Evolutionary conservation across 2,888 invertebrate species (phyloP).

Genomic region (Netelia inedita): DNA sequence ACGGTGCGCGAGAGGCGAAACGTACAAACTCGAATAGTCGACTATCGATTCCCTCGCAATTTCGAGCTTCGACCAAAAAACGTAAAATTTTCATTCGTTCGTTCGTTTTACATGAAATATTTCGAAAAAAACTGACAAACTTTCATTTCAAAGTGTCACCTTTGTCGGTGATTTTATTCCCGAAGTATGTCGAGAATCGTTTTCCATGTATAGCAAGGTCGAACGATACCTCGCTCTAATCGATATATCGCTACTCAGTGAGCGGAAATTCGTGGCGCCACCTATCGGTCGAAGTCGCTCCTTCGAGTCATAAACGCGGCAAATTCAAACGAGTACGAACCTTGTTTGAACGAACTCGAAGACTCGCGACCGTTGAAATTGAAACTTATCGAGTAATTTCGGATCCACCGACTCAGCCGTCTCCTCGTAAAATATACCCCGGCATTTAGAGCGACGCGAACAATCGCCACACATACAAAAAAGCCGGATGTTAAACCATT

Average conservation of each 20-base stretch:
- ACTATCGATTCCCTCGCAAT: slow-evolving; percentile 47
- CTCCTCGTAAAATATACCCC: neutral
- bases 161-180: no score
- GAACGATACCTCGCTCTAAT: neutral
- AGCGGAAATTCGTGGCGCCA: neutral
- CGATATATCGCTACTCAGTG: neutral
- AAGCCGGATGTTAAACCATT: neutral
- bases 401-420: neutral
- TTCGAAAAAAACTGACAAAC: no score
- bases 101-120: no score
- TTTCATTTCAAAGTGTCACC: no score
- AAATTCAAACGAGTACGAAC: neutral
- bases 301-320: neutral
- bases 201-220: neutral
- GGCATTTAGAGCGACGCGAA: neutral
- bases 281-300: neutral
- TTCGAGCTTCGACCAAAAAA: neutral
- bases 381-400: neutral
- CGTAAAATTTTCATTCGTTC: neutral
- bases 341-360: neutral
- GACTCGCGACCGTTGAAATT: neutral
- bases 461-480: neutral
- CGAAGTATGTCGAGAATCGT: neutral
- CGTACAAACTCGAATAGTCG: slow-evolving; percentile 40
- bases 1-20: slow-evolving; percentile 12